These are phyloP conservation scores for Oncorhynchus tshawytscha DNA, from an alignment of 2,113 vertebrate genomes.

Conservation along the genomic window DNA sequence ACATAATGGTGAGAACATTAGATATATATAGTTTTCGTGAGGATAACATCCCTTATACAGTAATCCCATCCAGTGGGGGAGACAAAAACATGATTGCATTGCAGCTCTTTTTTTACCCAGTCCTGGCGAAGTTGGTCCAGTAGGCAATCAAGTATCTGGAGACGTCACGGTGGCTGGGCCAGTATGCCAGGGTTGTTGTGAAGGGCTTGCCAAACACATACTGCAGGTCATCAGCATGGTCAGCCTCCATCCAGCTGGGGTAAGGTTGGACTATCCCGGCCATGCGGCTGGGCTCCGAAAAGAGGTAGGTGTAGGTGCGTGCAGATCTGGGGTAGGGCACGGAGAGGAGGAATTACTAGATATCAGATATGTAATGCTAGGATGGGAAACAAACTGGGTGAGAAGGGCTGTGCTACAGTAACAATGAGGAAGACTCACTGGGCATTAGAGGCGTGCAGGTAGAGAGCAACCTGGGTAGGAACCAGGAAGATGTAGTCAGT, in stretches of 20 bases:
- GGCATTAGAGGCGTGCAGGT: conserved; percentile 77
- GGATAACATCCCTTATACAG: background rate
- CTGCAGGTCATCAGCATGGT: conserved; percentile 90
- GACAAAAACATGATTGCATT: background rate
- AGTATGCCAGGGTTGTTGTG: conserved; percentile 76
- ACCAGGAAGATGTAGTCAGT: conserved; percentile 89
- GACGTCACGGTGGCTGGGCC: conserved; percentile 76
- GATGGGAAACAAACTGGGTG: background rate
- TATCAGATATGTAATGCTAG: background rate
- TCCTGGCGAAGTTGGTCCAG: conserved; percentile 95
- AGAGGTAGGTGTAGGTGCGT: conserved; percentile 86
- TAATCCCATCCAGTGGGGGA: background rate
- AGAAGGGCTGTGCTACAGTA: background rate
- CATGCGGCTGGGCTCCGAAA: conserved; percentile 82
- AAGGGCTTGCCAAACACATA: conserved; percentile 93
- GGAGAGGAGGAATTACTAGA: background rate
- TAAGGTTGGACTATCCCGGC: conserved; percentile 57
- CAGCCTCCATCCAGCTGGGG: conserved; percentile 88
- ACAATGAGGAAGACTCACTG: conserved; percentile 67
- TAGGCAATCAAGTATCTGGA: conserved; percentile 85
- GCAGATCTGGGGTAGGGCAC: conserved; percentile 64
- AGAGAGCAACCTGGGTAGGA: conserved; percentile 78
- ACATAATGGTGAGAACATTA: background rate
- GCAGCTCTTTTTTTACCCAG: conserved; percentile 77
- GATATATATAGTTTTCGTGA: background rate